Evolutionary conservation across 2,113 vertebrate genomes (phyloP).

Genomic region (Drymodes brunneopygia): DNA sequence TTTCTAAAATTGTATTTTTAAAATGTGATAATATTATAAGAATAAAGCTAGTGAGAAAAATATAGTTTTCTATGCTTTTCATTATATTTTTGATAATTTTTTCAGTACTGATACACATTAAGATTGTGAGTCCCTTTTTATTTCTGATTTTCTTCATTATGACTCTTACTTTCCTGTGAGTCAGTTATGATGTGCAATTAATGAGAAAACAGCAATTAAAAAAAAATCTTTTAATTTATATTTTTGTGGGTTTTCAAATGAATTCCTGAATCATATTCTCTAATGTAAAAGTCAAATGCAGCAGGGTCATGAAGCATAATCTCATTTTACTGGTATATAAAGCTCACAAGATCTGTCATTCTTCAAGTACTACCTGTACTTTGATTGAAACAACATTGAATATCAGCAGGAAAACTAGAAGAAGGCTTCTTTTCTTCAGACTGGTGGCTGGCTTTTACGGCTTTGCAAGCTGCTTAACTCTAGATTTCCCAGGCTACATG

Average conservation of each 20-base stretch:
- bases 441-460: neutral
- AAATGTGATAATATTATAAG: constrained; percentile 75
- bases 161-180: constrained; percentile 26
- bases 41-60: constrained; percentile 66
- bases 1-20: constrained; percentile 74
- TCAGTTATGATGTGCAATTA: constrained; percentile 46
- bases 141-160: constrained; percentile 53
- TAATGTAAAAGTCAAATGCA: constrained; percentile 62
- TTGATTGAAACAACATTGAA: constrained; percentile 59
- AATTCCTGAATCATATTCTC: constrained; percentile 46
- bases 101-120: neutral
- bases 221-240: neutral
- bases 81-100: constrained; percentile 25
- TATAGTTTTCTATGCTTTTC: constrained; percentile 56
- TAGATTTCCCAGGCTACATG: constrained; percentile 37
- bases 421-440: neutral
- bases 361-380: constrained; percentile 33
- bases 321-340: constrained; percentile 42
- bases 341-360: constrained; percentile 41
- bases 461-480: constrained; percentile 34
- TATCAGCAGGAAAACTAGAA: constrained; percentile 20
- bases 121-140: constrained; percentile 12
- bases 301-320: constrained; percentile 36
- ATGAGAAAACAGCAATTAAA: constrained; percentile 9
- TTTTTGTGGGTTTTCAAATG: neutral